phyloP scores from a whole-genome alignment of 2,888 invertebrate genomes.

The Palloptera scutellata region DNA sequence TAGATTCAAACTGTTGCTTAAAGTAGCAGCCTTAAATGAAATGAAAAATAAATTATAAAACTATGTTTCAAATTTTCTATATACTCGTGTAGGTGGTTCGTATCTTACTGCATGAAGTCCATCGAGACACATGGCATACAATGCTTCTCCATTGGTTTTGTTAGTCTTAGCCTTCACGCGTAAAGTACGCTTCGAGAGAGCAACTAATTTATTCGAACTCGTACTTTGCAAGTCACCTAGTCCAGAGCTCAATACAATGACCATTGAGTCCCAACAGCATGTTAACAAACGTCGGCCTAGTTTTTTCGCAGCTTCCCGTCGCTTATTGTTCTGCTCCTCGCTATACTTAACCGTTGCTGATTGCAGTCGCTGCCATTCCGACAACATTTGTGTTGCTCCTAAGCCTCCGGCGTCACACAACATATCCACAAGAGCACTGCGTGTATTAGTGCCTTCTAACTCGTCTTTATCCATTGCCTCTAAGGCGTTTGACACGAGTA shows the following conservation, averaged over 20 bases:
- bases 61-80: not conserved
- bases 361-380: constrained; percentile 86
- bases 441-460: constrained; percentile 51
- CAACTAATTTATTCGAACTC: constrained; percentile 68
- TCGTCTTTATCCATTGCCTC: constrained; percentile 57
- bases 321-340: constrained; percentile 72
- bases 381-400: constrained; percentile 82
- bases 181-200: constrained; percentile 67
- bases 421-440: constrained; percentile 64
- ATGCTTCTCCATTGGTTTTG: constrained; percentile 73
- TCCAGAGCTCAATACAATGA: constrained; percentile 84
- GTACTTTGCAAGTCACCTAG: constrained; percentile 67
- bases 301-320: constrained; percentile 81
- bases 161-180: constrained; percentile 64
- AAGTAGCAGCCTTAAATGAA: constrained; percentile 76
- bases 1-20: constrained; percentile 87
- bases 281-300: constrained; percentile 81
- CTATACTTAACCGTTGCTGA: constrained; percentile 75
- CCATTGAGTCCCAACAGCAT: constrained; percentile 92
- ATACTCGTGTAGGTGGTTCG: not conserved
- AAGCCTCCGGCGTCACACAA: constrained; percentile 82
- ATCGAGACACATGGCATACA: constrained; percentile 86
- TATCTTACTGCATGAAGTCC: constrained; percentile 80
- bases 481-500: constrained; percentile 70
- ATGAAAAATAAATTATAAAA: not conserved